A percentile compares a stretch with the other conserved stretches of the same genome.
These are phyloP conservation scores for Urocyon cinereoargenteus DNA, from an alignment of 2,797 vertebrate genomes.

Conservation along the genomic window DNA sequence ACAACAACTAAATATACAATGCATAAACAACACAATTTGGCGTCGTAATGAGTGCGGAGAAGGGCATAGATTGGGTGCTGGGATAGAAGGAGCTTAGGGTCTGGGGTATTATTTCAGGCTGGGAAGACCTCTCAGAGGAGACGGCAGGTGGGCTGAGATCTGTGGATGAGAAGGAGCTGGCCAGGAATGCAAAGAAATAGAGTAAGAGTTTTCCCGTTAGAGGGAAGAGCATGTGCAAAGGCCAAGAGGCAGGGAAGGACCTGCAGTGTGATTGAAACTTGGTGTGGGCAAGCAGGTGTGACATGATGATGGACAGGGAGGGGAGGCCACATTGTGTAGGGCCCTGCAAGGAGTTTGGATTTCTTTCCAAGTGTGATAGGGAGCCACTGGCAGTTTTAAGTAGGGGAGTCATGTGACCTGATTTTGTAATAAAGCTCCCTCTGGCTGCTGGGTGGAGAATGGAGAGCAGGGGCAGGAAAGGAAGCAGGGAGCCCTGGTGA, in stretches of 20 bases:
- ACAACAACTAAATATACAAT: not conserved
- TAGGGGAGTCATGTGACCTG: not conserved
- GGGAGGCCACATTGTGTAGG: not conserved
- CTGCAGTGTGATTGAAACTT: not conserved
- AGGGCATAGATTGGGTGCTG: not conserved
- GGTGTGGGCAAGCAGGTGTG: no score
- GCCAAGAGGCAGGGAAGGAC: not conserved
- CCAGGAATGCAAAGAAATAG: not conserved
- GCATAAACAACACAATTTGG: not conserved
- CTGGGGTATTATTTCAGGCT: not conserved
- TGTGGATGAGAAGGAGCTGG: not conserved
- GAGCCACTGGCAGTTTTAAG: not conserved
- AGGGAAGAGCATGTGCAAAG: not conserved
- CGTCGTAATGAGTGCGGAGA: not conserved
- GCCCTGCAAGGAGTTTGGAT: not conserved
- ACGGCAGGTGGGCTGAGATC: not conserved
- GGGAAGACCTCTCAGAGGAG: not conserved
- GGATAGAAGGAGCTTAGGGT: not conserved
- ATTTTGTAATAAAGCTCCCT: not conserved
- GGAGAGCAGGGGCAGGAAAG: not conserved
- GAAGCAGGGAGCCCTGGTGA: not conserved
- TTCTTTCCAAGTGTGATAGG: not conserved
- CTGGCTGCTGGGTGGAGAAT: not conserved
- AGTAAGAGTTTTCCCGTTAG: not conserved
- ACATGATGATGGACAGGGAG: accelerated